Base-by-base conservation (phyloP, 2,113 vertebrate genomes). In the Mellivora capensis region DNA sequence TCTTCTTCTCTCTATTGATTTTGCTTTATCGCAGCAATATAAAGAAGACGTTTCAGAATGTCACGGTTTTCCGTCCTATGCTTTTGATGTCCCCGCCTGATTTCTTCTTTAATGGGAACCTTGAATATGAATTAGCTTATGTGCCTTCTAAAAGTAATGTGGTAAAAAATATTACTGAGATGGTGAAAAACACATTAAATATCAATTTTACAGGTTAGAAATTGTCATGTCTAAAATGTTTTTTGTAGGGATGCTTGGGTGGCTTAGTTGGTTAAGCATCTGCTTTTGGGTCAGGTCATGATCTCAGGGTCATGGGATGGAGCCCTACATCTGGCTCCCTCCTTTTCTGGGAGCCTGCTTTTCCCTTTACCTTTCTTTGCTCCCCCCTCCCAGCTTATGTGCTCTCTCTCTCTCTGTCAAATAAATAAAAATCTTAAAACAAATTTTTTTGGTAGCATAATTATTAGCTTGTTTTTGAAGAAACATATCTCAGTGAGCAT, bases 1-100 rank as follows among this genome's bases (percentile, higher is more conserved):
- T 99, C 95, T 98, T 99, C 62, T 99, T 99, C 31, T 99, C 99
- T 0, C 97, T 98, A 97, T 98, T 99, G 85, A 99, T 99, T 0
- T 98, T 99, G 0, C 97, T 99, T 49, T 97, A 99, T 17, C 99
- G 99, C 97, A 99, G 98, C 2, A 98, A 99, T 62, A 96, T 98
- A 27, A 99, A 98, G 3, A 98, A 98, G 80, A 97, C 94, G 72
- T 98, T 98, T 98, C 98, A 98, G 18, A 99, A 99, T 0, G 98
- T 98, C 96, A 99, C 99, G 0, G 0, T 90, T 81, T 99, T 99
- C 13, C 89, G 86, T 1, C 57, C 97, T 7, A 95, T 98, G 93
- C 9, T 91, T 0, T 96, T 99, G 86, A 93, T 98, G 25, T 4
- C 27, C 0, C 94, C 99, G 13, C 99, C 99, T 0, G 7, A 3